phyloP scores from a whole-genome alignment of 2,113 vertebrate species.

The Dunckerocampus dactyliophorus region DNA sequence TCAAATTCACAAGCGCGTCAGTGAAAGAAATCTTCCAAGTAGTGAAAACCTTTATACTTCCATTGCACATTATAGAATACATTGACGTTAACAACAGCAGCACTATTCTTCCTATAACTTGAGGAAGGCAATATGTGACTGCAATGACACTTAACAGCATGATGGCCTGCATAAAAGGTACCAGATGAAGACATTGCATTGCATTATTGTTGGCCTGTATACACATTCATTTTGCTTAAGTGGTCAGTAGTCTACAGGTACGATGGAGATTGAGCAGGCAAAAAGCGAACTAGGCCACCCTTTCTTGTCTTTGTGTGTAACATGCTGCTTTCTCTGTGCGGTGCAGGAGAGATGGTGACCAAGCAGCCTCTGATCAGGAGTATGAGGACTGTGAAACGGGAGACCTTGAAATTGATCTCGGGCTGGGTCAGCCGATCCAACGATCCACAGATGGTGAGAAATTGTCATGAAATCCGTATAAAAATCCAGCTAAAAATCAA shows the following conservation, averaged over 20 bases:
- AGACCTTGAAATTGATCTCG: constrained; percentile 97
- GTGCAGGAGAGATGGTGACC: constrained; percentile 95
- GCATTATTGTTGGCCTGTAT: background rate
- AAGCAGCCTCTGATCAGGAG: constrained; percentile 97
- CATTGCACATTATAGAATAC: no score
- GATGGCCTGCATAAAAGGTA: no score
- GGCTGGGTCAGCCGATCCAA: constrained; percentile 98
- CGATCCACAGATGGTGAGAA: constrained; percentile 96
- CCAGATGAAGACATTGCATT: background rate
- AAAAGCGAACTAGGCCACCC: background rate
- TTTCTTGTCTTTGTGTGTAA: background rate
- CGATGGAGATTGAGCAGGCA: background rate
- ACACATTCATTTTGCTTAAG: background rate
- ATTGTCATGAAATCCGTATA: background rate
- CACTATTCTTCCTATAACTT: no score
- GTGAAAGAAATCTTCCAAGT: no score
- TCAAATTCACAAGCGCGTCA: no score
- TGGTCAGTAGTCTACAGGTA: background rate
- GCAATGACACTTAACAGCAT: no score
- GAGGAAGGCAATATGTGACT: no score
- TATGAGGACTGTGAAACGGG: constrained; percentile 98
- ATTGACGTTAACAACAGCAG: no score
- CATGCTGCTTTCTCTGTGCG: constrained; percentile 15
- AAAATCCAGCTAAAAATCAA: no score
- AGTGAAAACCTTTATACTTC: no score